phyloP scores from a whole-genome alignment of 2,888 invertebrate species.

The Dynastes grantii region DNA sequence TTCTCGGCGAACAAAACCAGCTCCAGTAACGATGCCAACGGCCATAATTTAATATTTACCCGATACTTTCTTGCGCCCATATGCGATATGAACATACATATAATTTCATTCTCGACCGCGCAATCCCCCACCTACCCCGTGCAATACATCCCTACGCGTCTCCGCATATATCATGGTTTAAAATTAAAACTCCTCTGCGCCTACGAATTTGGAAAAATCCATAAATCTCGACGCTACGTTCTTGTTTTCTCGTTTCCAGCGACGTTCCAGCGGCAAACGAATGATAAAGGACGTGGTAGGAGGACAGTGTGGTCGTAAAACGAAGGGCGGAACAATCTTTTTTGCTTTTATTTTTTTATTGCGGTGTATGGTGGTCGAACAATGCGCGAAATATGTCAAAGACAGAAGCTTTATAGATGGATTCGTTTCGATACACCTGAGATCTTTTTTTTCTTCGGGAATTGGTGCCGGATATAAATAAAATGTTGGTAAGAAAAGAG shows the following conservation, averaged over 20 bases:
- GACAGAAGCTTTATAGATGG: background rate
- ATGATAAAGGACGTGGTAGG: background rate
- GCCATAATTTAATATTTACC: conserved; percentile 6
- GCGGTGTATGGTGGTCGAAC: background rate
- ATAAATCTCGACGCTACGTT: background rate
- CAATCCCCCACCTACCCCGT: background rate
- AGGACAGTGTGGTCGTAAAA: background rate
- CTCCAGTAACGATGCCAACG: background rate
- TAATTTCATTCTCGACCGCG: background rate
- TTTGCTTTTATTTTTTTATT: background rate
- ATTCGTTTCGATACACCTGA: background rate
- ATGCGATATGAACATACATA: background rate
- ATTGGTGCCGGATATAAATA: no score
- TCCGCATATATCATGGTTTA: background rate
- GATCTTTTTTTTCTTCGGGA: background rate
- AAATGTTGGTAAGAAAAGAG: no score
- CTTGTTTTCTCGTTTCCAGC: background rate
- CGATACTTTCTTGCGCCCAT: conserved; percentile 12
- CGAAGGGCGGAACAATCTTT: background rate
- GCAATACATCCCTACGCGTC: background rate
- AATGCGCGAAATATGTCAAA: background rate
- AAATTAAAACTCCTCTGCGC: conserved; percentile 1
- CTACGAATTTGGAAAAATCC: background rate
- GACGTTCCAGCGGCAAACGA: background rate
- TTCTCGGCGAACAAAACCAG: background rate